Base-by-base conservation (phyloP, 2,797 vertebrate genomes). In the Labeo calbasu region DNA sequence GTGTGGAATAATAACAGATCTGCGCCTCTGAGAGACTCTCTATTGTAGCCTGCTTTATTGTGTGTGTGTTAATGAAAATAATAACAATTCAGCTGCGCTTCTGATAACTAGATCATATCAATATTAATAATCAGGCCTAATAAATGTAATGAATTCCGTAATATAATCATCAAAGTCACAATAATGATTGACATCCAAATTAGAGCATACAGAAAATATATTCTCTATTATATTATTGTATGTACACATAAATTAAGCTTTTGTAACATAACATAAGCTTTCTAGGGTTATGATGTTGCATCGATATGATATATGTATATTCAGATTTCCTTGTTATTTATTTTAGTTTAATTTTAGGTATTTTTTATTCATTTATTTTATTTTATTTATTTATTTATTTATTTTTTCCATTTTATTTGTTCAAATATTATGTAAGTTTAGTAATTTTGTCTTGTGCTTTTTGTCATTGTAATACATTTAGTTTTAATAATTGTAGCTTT, bases 1-100 rank as follows among this genome's bases (percentile, higher is more conserved):
- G 90, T 89, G 90, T 88, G 90, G 92, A 92, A 92, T 87, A 92
- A 87, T 85, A 92, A 86, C 84, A 71, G 84, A 83, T 87, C 80
- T 70, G 66, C 46, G 12, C 43, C 23, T 63, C 46, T 14, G 77
- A 80, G 25, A 53, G 48, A 82, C 25, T 55, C 40, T 72, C 65
- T 36, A 80, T 80, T 69, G 55, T 59, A 32, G 57, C 2, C 2
- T 2, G 36, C 40, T 9, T 84, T 82, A 73, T 40, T 55, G 3
- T 57, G 48, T 53, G 46, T 63, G 84, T 79, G 53, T 3, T 69
- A 53, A 36, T 77, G 65, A 87, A 80, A 88, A 88, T 88, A 88
- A 88, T 88, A 76, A 82, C 77, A 81, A 78, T 81, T 84, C 81
- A 50, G 46, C 66, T 84, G 10, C 10, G 15, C 40, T 72, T 72